Conservation (phyloP, 1,140 invertebrate species). For the Ectropis grisescens region DNA sequence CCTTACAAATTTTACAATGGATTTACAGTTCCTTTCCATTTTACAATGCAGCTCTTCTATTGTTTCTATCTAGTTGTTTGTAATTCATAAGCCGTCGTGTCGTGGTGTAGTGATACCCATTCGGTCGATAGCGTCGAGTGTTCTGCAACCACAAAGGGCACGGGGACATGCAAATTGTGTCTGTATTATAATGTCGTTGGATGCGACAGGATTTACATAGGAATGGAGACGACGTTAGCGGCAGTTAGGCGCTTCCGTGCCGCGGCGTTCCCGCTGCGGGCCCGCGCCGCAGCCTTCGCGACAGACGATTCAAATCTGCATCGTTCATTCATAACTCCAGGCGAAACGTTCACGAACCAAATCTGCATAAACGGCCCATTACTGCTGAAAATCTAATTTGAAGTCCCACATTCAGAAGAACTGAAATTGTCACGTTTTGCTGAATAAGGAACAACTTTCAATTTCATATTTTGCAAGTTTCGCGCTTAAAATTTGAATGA, state of each 20-base stretch:
- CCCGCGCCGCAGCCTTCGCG: constrained; percentile 21
- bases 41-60: too few relatives aligned
- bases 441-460: constrained; percentile 3
- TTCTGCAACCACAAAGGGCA: constrained; percentile 44
- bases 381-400: constrained; percentile 25
- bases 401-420: constrained; percentile 15
- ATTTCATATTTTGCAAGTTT: not conserved
- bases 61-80: too few relatives aligned
- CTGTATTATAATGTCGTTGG: constrained; percentile 44
- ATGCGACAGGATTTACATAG: constrained; percentile 58
- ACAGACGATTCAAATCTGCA: constrained; percentile 39
- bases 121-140: constrained; percentile 4
- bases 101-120: too few relatives aligned
- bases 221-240: constrained; percentile 40
- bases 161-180: constrained; percentile 52
- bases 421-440: constrained; percentile 1
- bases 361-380: constrained; percentile 48
- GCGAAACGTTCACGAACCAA: constrained; percentile 30
- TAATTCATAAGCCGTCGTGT: too few relatives aligned
- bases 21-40: too few relatives aligned
- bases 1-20: too few relatives aligned
- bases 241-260: constrained; percentile 24
- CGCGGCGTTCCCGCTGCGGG: constrained; percentile 10
- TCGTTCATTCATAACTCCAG: constrained; percentile 42
- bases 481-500: too few relatives aligned